Base-by-base conservation (phyloP, 2,113 vertebrate genomes). In the Cisticola juncidis region DNA sequence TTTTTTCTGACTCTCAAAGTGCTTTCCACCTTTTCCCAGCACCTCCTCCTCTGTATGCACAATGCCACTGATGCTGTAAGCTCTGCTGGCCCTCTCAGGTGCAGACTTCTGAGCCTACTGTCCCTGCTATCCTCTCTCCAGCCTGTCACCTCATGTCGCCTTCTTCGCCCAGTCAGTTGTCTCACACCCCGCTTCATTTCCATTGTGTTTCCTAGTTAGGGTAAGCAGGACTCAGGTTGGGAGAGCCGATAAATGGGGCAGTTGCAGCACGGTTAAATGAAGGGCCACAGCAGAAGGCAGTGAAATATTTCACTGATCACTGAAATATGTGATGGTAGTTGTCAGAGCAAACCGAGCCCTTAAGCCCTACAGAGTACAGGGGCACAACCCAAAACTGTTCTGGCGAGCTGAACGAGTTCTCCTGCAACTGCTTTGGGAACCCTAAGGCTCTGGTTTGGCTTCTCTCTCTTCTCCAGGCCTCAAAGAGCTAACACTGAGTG, bases 401-500 rank as follows among this genome's bases (percentile, higher is more conserved):
- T 86, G 31, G 22, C 81, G 81, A 87, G 54, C 79, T 84, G 82
- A 80, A 70, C 24, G 36, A 53, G 24, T 82, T 76, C 11, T 60
- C 11, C 42, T 56, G 28, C 44, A 72, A 8, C 72, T 77, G 45
- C 36, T 68, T 20, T 51, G 42, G 54, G 89, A 64, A 58, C 35
- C 64, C 48, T 95, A 70, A 81, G 54, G 40, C 36, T 77, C 44
- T 92, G 51, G 40, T 69, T 87, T 95, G 94, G 70, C 90, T 94
- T 95, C 86, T 96, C 23, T 69, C 58, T 97, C 31, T 54, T 61
- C 79, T 95, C 82, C 94, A 99, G 99, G 99, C 84, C 97, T 99
- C 87, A 99, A 99, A 96, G 99, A 99, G 94, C 97, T 99, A 57
- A 99, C 99, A 1, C 98, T 99, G 76, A 99, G 99, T 6, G 99